phyloP scores from a whole-genome alignment of 2,797 vertebrate species.

The Phaenicophaeus curvirostris region DNA sequence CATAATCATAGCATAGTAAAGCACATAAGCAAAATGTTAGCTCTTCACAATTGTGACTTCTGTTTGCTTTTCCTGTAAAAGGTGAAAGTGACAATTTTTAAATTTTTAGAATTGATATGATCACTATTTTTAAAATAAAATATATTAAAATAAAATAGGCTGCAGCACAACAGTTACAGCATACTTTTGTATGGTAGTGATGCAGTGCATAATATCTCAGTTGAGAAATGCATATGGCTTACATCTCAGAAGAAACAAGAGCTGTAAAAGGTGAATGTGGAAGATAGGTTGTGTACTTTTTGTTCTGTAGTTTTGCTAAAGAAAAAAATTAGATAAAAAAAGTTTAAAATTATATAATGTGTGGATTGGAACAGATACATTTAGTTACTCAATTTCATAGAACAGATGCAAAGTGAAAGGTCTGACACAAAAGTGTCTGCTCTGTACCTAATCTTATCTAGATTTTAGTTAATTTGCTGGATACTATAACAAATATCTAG shows the following conservation, averaged over 20 bases:
- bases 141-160: background rate
- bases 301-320: background rate
- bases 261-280: background rate
- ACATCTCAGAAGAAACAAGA: background rate
- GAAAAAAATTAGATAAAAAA: background rate
- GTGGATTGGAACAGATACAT: background rate
- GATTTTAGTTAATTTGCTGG: too few species aligned
- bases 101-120: background rate
- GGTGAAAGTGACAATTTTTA: background rate
- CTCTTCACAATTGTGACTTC: background rate
- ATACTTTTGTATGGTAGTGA: background rate
- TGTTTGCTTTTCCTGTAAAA: background rate
- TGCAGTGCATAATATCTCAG: background rate
- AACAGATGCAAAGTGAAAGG: background rate
- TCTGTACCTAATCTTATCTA: background rate
- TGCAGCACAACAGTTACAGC: background rate
- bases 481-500: background rate
- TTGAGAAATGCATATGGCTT: background rate
- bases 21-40: background rate
- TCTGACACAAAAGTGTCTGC: background rate
- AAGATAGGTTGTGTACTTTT: background rate
- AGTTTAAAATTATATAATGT: background rate
- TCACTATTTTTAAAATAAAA: background rate
- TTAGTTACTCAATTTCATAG: background rate
- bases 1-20: background rate